Conservation (phyloP, 1,140 invertebrate species). For the Drosophila persimilis region DNA sequence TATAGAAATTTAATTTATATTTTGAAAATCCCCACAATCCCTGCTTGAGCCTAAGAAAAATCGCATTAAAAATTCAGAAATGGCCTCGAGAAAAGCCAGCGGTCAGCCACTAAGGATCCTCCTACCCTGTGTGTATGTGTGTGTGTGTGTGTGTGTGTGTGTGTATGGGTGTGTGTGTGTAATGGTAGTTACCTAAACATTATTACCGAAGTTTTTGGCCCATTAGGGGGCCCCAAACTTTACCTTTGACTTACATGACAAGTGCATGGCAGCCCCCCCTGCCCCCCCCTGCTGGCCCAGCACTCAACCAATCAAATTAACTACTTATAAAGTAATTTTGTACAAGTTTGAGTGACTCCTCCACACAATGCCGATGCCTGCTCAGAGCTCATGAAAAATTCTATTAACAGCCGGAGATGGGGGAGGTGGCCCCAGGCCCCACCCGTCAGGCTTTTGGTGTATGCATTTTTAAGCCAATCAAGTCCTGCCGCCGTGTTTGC, state of each 20-base stretch:
- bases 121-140: too few relatives aligned
- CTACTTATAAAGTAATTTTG: constrained; percentile 79
- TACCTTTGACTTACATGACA: constrained; percentile 63
- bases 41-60: neutral
- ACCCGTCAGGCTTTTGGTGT: constrained; percentile 38
- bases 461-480: constrained; percentile 79
- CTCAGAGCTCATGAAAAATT: constrained; percentile 75
- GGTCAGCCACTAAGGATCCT: neutral
- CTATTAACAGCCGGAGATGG: constrained; percentile 62
- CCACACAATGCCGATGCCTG: constrained; percentile 60
- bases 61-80: constrained; percentile 12
- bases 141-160: too few relatives aligned
- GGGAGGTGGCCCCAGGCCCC: neutral
- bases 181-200: constrained; percentile 63
- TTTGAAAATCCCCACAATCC: too few relatives aligned
- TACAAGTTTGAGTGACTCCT: constrained; percentile 62
- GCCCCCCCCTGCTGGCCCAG: neutral
- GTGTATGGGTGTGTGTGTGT: too few relatives aligned
- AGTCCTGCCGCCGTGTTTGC: constrained; percentile 59
- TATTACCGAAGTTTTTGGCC: constrained; percentile 64
- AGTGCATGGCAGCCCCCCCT: constrained; percentile 34
- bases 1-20: too few relatives aligned
- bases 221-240: constrained; percentile 42
- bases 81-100: neutral
- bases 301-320: constrained; percentile 71